These are phyloP conservation scores for Fistularia tabacaria DNA, from an alignment of 2,797 vertebrate species.

Conservation along the genomic window DNA sequence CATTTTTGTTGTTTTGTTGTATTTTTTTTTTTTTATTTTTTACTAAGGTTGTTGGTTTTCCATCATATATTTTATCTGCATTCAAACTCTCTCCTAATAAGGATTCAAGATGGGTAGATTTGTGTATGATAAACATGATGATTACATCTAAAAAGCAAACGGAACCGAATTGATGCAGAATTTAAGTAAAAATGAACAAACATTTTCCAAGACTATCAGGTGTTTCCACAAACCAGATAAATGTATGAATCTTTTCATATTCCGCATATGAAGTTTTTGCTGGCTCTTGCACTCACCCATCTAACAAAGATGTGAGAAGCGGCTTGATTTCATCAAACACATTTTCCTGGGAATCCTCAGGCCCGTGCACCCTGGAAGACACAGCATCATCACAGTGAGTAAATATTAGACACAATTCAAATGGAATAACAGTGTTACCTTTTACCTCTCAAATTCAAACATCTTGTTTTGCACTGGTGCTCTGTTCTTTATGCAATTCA, in stretches of 20 bases:
- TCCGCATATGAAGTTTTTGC: not conserved
- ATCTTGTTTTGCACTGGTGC: slow-evolving; percentile 69
- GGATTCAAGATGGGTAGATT: too few species aligned
- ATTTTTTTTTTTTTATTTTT: too few species aligned
- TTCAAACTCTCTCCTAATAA: too few species aligned
- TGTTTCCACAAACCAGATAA: too few species aligned
- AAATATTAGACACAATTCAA: not conserved
- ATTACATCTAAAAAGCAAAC: too few species aligned
- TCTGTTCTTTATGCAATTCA: slow-evolving; percentile 74
- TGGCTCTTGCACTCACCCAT: slow-evolving; percentile 73
- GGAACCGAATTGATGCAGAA: too few species aligned
- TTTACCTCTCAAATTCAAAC: slow-evolving; percentile 86
- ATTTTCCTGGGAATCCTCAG: slow-evolving; percentile 72
- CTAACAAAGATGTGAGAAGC: slow-evolving; percentile 81
- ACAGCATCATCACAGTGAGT: not conserved
- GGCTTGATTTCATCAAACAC: slow-evolving; percentile 82
- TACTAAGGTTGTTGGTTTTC: not conserved
- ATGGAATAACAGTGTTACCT: not conserved
- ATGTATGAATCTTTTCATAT: too few species aligned
- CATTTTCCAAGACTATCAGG: too few species aligned
- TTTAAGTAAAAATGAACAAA: too few species aligned
- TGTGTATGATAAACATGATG: too few species aligned
- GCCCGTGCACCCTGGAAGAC: slow-evolving; percentile 75
- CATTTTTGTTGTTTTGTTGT: too few species aligned
- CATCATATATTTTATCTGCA: too few species aligned